Base-by-base conservation (phyloP, 2,797 vertebrate genomes). In the Podarcis lilfordi region DNA sequence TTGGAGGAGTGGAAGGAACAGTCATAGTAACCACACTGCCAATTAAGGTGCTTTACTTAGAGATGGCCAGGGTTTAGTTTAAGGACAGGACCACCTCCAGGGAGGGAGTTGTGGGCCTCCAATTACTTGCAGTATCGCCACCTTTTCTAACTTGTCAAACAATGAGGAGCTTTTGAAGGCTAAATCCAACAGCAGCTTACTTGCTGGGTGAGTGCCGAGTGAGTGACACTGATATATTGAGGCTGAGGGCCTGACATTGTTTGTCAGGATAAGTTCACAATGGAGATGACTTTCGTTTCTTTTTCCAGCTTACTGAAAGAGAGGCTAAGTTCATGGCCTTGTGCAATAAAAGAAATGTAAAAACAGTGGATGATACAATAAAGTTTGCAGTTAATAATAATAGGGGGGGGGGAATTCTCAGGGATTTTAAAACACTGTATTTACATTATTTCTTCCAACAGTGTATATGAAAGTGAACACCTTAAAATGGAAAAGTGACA, bases 1-100 rank as follows among this genome's bases (percentile, higher is more conserved):
- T 81, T 91, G 0, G 88, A 89, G 71, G 76, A 85, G 89, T 88
- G 50, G 85, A 91, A 96, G 92, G 88, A 92, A 88, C 59, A 11
- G 79, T 88, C 86, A 89, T 96, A 95, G 95, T 94, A 94, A 96
- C 94, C 93, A 35, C 89, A 76, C 90, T 96, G 95, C 95, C 95
- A 96, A 91, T 88, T 94, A 95, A 94, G 91, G 89, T 95, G 89
- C 92, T 9, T 17, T 92, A 92, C 88, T 90, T 88, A 80, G 94
- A 95, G 94, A 96, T 96, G 96, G 92, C 90, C 1, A 10, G 85
- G 92, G 90, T 50, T 96, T 94, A 93, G 89, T 92, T 91, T 93
- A 93, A 96, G 93, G 92, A 96, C 96, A 96, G 96, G 96, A 96
- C 95, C 95, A 95, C 95, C 96, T 93, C 91, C 90, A 92, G 94